Conservation (phyloP, 2,888 invertebrate genomes). For the Brenthis ino region DNA sequence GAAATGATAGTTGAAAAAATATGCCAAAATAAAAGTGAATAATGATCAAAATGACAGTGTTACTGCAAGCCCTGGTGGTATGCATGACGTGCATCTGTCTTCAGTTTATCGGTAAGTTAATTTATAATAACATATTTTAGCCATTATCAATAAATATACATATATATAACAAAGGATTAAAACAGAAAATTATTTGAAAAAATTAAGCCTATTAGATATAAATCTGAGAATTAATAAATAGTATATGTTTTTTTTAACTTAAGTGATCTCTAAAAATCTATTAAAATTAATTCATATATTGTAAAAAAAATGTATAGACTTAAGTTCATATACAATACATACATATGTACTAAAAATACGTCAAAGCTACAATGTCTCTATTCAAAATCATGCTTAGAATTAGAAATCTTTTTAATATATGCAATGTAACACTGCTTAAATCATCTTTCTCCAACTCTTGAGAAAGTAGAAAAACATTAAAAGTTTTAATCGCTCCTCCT, state of each 20-base stretch:
- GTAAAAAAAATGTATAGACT: too few species aligned
- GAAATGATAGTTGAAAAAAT: not conserved
- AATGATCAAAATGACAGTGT: constrained; percentile 62
- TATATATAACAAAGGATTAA: not conserved
- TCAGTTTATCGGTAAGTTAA: constrained; percentile 64
- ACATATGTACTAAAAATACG: too few species aligned
- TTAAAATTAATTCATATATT: too few species aligned
- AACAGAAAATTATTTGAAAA: too few species aligned
- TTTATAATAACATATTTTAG: not conserved
- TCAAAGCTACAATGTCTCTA: too few species aligned
- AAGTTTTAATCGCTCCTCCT: not conserved
- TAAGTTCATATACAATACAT: too few species aligned
- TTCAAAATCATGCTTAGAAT: too few species aligned
- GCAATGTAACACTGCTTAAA: not conserved
- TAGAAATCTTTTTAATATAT: not conserved
- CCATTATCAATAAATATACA: not conserved
- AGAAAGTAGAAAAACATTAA: not conserved
- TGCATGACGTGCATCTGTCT: constrained; percentile 55
- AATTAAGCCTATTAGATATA: too few species aligned
- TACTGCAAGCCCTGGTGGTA: constrained; percentile 51
- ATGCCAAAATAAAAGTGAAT: constrained; percentile 40
- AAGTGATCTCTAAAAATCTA: too few species aligned
- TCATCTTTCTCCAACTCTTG: not conserved
- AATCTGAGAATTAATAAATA: too few species aligned
- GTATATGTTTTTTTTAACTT: too few species aligned